Evolutionary conservation across 2,888 invertebrate species (phyloP).

Genomic region (Arrhopalites spinosus): DNA sequence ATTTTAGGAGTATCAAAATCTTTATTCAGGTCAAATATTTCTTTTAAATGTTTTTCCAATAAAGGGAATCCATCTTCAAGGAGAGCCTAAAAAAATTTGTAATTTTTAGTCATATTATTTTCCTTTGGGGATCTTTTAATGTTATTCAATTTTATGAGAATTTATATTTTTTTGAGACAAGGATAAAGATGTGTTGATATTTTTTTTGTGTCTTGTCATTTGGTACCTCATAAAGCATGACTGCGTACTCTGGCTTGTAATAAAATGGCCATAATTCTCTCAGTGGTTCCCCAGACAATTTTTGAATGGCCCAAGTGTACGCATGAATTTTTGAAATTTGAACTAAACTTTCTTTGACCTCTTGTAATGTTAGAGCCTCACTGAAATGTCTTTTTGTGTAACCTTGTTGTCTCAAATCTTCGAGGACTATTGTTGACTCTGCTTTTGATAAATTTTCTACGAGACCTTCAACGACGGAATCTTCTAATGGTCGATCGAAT

Average conservation of each 20-base stretch:
- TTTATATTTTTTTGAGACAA: too few relatives aligned
- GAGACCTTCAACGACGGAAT: constrained; percentile 40
- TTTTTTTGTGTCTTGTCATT: neutral
- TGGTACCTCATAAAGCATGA: constrained; percentile 33
- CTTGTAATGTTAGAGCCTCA: constrained; percentile 52
- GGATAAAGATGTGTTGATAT: too few relatives aligned
- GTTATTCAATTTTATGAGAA: neutral
- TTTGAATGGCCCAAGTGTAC: constrained; percentile 51
- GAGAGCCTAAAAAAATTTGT: constrained; percentile 17
- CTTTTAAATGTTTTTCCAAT: constrained; percentile 12
- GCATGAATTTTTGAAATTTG: constrained; percentile 56
- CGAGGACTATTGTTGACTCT: constrained; percentile 57
- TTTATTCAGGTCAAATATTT: constrained; percentile 8
- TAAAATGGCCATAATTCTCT: constrained; percentile 12
- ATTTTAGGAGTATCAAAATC: neutral
- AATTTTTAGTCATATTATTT: neutral
- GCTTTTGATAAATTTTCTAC: constrained; percentile 50
- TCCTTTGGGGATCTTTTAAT: neutral
- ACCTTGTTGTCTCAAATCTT: constrained; percentile 55
- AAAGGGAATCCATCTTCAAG: constrained; percentile 25
- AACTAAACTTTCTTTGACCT: constrained; percentile 49
- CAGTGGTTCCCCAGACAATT: constrained; percentile 9
- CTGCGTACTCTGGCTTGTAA: constrained; percentile 39
- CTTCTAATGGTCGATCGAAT: constrained; percentile 45
- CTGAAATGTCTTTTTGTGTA: constrained; percentile 54